Base-by-base conservation (phyloP, 2,888 invertebrate species). In the Monochamus alternatus region DNA sequence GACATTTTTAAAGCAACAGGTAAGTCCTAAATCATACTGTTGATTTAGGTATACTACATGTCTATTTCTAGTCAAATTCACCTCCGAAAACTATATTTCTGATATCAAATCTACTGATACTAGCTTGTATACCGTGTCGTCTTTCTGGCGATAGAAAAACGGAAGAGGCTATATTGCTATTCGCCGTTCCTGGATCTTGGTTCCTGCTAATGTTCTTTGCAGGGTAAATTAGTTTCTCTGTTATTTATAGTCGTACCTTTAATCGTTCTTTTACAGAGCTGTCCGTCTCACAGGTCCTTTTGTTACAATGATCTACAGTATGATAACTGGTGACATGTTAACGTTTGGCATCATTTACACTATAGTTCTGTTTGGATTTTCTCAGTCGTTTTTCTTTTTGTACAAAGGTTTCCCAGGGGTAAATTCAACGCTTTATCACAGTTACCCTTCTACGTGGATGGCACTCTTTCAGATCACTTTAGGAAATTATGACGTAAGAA, bases 281-380 rank as follows among this genome's bases (percentile, higher is more conserved):
- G 95, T 97, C 47, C 94, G 96, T 75, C 90, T 99, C 84, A 99
- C 98, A 0, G 99, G 99, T 60, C 98, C 99, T 0, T 99, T 99
- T 89, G 98, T 99, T 75, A 98, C 98, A 10, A 99, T 99, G 98
- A 97, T 99, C 83, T 99, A 98, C 91, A 97, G 97, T 85, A 99
- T 99, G 98, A 97, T 98, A 87, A 96, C 96, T 0, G 98, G 99
- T 63, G 99, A 99, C 90, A 97, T 99, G 96, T 94, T 98, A 87
- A 97, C 98, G 38, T 99, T 99, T 88, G 97, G 97, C 80, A 98
- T 99, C 82, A 99, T 99, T 88, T 99, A 98, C 89, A 93, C 94
- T 81, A 96, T 99, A 84, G 95, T 99, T 51, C 91, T 99, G 5
- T 95, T 98, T 83, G 98, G 98, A 30, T 99, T 99, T 89, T 97